Evolutionary conservation across 1,140 invertebrate genomes (phyloP), one percentile per base, ranked within the genome.

Genomic region (Lepidurus couesii): DNA sequence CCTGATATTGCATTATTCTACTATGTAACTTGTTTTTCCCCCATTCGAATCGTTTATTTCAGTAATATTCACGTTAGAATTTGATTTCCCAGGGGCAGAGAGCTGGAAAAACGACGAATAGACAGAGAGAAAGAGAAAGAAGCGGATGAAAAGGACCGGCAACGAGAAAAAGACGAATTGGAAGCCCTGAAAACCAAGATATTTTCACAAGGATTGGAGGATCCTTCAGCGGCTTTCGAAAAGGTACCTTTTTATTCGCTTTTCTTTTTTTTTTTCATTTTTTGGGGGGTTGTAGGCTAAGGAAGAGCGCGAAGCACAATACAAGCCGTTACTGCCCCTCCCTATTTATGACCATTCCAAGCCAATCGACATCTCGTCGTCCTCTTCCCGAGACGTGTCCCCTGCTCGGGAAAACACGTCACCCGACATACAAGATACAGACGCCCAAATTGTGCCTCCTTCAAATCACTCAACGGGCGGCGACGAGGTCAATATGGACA

Each of bases 111-210:
- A 79, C 88, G 96, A n/a, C 85, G 97, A 73, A 92, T 92, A 74
- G 94, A 97, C 82, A 88, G 97, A 80, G 93, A 96, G 75, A 91
- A 95, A 80, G 97, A 99, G 86, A 93, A 95, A 7, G 95, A 97
- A 85, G 88, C 89, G 7, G 97, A 99, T 87, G 91, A 90, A 10
- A 90, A 93, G 81, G 97, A 99, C 86, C 87, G 96, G 44, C 91
- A 92, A 81, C 91, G 92, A 83, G 97, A 99, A 85, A 92, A 92
- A 81, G 93, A 95, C 83, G 97, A 99, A 86, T 88, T 99, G 43
- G 95, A 96, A 83, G 94, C 96, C 84, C 87, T 98, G 24, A 91
- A 92, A 81, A 88, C 89, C 45, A 92, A 94, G 84, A 90, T 98
- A 81, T 91, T 93, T 80, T 90, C 93, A 65, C 92, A 93, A 80